Base-by-base conservation (phyloP, 2,888 invertebrate genomes). In the Fragum fragum region DNA sequence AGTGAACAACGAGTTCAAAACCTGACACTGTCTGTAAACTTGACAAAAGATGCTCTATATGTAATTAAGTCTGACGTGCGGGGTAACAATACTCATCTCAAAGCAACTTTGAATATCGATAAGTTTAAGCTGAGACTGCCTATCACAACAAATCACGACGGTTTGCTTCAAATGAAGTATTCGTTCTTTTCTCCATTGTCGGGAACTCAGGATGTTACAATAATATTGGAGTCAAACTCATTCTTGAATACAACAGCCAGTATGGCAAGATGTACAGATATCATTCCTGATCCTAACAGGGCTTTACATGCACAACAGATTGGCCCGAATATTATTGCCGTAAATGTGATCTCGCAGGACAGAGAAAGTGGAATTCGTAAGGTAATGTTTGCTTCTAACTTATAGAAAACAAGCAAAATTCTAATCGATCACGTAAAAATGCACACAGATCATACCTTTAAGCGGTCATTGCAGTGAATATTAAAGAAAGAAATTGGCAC, bases 341-440 rank as follows among this genome's bases (percentile, higher is more conserved):
- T 69, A 0, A 57, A 32, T 21, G 18, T 55, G 39, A 26, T 68
- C n/a, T 26, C 68, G 7, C 0, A 57, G 0, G 75, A 75, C 14
- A 36, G 16, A 59, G 75, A 75, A 39, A 75, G 75, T 29, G 32
- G 42, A 2, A 21, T 75, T 0, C 26, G 57, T 2, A 39, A 57
- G 69, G 75, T 75, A 59, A 1, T 1, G 32, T 36, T 36, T 36
- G n/a, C n/a, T n/a, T n/a, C n/a, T n/a, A n/a, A n/a, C n/a, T n/a
- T n/a, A n/a, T n/a, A n/a, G n/a, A n/a, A n/a, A n/a, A n/a, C n/a
- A n/a, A n/a, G n/a, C n/a, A n/a, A n/a, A n/a, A n/a, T n/a, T n/a
- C n/a, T n/a, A n/a, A n/a, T n/a, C n/a, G n/a, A n/a, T n/a, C n/a
- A n/a, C n/a, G n/a, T n/a, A n/a, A n/a, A n/a, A n/a, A n/a, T n/a